phyloP scores from a whole-genome alignment of 2,888 invertebrate genomes.

The Scaeva pyrastri region DNA sequence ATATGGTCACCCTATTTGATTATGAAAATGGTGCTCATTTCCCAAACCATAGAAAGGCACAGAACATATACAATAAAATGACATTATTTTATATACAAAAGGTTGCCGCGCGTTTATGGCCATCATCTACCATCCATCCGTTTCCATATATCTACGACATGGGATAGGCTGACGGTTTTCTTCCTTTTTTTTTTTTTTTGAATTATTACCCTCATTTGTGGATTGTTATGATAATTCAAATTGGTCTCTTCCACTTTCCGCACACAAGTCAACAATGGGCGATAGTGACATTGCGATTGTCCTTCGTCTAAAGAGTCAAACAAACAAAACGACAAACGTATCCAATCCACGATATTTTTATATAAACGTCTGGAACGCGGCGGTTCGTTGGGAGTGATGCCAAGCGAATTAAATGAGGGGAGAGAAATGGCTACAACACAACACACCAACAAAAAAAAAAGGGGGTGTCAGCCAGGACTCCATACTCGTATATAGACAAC shows the following conservation, averaged over 20 bases:
- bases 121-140: conserved; percentile 6
- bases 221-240: conserved; percentile 78
- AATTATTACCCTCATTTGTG: conserved; percentile 74
- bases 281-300: conserved; percentile 75
- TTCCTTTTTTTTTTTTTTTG: conserved; percentile 47
- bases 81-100: conserved; percentile 44
- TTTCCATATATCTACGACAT: not conserved
- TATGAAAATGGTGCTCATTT: conserved; percentile 3
- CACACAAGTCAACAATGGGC: conserved; percentile 72
- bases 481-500: not conserved
- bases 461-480: conserved; percentile 55
- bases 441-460: conserved; percentile 29
- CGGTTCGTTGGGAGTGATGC: conserved; percentile 66
- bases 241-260: conserved; percentile 76
- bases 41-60: not conserved
- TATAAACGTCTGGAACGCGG: conserved; percentile 17
- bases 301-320: conserved; percentile 9
- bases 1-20: conserved; percentile 8
- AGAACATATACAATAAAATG: conserved; percentile 14
- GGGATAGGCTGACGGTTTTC: conserved; percentile 30
- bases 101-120: conserved; percentile 34
- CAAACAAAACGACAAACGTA: conserved; percentile 30
- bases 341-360: conserved; percentile 25
- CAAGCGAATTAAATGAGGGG: conserved; percentile 37
- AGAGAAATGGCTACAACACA: not conserved